Base-by-base conservation (phyloP, 2,113 vertebrate species). In the Ranitomeya imitator region DNA sequence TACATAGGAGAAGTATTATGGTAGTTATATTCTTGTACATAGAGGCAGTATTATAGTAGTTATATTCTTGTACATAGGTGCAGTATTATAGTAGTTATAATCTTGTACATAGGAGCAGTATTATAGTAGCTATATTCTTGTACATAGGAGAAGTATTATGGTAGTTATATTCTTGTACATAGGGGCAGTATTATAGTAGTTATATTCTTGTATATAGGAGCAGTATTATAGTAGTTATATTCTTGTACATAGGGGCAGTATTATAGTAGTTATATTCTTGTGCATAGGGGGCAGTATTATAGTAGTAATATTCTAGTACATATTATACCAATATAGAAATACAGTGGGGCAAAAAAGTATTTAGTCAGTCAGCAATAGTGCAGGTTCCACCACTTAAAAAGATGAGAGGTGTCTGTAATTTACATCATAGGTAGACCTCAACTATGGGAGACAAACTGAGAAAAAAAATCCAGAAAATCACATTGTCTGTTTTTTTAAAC, bases 131-230 rank as follows among this genome's bases (percentile, higher is more conserved):
- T 71, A 71, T 31, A 71, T 71, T 71, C 67, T 31, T 71, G 67
- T 71, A 71, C 23, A 71, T 71, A 71, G 67, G 67, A 7, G 23
- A 12, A 71, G 67, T 71, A 71, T 71, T 71, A 71, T 71, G 18
- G 69, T 73, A 73, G 69, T 37, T 73, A 2, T 31, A 31, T 31
- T 31, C 26, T 31, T 71, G 67, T 71, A 71, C 23, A 71, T 71
- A 71, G n/a, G 67, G 23, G 67, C 23, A 71, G 67, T 71, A 71
- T 71, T 71, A 71, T 71, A 71, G 67, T 71, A 71, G 67, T 71
- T 71, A 71, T 31, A 71, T 71, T 71, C 67, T 15, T 71, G 67
- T 71, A 71, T 13, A 71, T 71, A 71, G 67, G 67, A 7, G 23
- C 23, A 71, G 67, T 71, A 71, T 71, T 71, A 71, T 71, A 37